Percentiles rank a stretch among this genome's conserved stretches.
phyloP scores from a whole-genome alignment of 1,140 invertebrate species.

The Panulirus ornatus region DNA sequence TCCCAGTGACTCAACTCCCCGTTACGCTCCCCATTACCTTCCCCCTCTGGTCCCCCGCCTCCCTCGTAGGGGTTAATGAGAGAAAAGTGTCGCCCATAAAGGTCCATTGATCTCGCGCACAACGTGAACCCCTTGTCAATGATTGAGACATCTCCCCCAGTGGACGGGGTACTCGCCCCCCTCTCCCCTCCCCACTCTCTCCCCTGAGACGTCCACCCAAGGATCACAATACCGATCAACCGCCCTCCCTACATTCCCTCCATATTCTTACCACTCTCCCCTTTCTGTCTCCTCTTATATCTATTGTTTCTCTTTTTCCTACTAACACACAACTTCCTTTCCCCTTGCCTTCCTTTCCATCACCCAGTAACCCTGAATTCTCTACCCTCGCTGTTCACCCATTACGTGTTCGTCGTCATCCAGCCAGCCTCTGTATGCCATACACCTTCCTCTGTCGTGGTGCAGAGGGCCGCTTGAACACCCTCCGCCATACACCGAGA shows the following conservation, averaged over 20 bases:
- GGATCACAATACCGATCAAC: too few relatives aligned
- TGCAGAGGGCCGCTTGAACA: too few relatives aligned
- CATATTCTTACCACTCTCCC: not conserved
- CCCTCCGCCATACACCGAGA: too few relatives aligned
- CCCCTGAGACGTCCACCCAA: too few relatives aligned
- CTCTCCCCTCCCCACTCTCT: too few relatives aligned
- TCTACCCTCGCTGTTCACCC: too few relatives aligned
- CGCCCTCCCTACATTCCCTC: too few relatives aligned
- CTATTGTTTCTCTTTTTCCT: not conserved
- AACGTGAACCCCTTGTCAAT: not conserved
- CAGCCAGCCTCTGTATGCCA: not conserved
- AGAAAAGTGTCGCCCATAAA: not conserved
- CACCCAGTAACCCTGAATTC: too few relatives aligned
- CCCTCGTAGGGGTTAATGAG: not conserved
- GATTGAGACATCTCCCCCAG: not conserved
- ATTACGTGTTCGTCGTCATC: too few relatives aligned
- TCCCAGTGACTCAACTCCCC: not conserved
- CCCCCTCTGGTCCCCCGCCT: not conserved
- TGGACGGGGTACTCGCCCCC: not conserved
- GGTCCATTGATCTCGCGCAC: not conserved
- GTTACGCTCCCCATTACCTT: not conserved
- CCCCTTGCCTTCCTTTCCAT: too few relatives aligned
- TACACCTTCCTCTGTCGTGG: not conserved
- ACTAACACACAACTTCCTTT: too few relatives aligned
- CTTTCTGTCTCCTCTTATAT: not conserved